A percentile compares a stretch with the other conserved stretches of the same genome.
Evolutionary conservation across 2,797 vertebrate genomes (phyloP).

Genomic region (Brachyalestes nurse): DNA sequence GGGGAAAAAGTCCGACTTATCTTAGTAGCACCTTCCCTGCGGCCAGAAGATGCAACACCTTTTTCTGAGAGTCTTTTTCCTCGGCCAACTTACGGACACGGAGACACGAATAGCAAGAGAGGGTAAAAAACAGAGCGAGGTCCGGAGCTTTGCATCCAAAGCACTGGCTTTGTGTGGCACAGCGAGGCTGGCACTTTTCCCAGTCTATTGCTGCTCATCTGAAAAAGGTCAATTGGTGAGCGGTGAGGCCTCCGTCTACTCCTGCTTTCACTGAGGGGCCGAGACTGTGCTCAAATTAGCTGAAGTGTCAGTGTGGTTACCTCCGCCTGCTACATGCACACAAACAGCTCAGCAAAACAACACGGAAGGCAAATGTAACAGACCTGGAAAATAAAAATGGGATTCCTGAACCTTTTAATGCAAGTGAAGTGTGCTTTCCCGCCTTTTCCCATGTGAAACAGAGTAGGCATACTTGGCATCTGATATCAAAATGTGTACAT

Average conservation of each 20-base stretch:
- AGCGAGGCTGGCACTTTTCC: not conserved
- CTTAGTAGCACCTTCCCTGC: not conserved
- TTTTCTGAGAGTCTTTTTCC: not conserved
- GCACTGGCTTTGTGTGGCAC: not conserved
- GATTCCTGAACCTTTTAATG: not conserved
- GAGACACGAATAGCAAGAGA: not conserved
- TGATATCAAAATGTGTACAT: not conserved
- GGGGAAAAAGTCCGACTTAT: not conserved
- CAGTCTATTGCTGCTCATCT: conserved; percentile 9
- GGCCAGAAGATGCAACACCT: not conserved
- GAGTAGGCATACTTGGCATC: not conserved
- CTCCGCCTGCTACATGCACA: not conserved
- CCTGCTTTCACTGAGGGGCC: conserved; percentile 1
- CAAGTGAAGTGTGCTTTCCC: not conserved
- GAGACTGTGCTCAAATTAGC: conserved; percentile 22
- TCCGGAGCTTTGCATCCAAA: conserved; percentile 7
- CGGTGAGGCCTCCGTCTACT: conserved; percentile 2
- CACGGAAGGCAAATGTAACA: not conserved
- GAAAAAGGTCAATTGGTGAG: conserved; percentile 22
- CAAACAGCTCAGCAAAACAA: conserved; percentile 25
- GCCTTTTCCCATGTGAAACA: too few species aligned
- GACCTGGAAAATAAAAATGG: not conserved
- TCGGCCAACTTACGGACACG: not conserved
- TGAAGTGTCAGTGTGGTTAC: not conserved
- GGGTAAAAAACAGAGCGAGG: not conserved